Percentiles rank a stretch among this genome's conserved stretches.
phyloP scores from a whole-genome alignment of 2,888 invertebrate genomes.

The Gastrophysa polygoni region DNA sequence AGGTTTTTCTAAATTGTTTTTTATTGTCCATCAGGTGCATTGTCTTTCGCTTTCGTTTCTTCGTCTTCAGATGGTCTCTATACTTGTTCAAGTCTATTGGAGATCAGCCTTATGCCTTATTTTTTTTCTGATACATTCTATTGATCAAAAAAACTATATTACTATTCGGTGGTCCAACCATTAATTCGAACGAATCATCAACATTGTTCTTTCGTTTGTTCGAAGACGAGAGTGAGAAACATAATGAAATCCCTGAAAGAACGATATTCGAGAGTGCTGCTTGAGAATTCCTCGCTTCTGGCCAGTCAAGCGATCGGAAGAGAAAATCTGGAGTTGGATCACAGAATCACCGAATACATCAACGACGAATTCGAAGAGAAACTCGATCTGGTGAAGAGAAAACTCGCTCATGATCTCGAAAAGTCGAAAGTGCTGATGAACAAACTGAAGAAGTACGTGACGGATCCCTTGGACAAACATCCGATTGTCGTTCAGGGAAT shows the following conservation, averaged over 20 bases:
- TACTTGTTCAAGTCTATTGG: too few species aligned
- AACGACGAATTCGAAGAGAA: constrained; percentile 65
- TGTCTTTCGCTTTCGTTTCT: too few species aligned
- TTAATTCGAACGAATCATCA: too few species aligned
- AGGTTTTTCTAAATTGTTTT: too few species aligned
- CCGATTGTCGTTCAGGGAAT: constrained; percentile 67
- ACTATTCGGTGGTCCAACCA: too few species aligned
- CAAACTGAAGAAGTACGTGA: constrained; percentile 41
- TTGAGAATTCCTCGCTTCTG: constrained; percentile 64
- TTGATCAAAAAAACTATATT: too few species aligned
- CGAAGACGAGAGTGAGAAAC: constrained; percentile 50
- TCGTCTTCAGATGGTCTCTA: too few species aligned
- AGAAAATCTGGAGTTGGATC: constrained; percentile 71
- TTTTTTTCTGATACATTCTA: too few species aligned
- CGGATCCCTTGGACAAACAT: constrained; percentile 69
- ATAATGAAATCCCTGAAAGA: constrained; percentile 63
- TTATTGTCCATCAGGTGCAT: too few species aligned
- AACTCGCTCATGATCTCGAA: constrained; percentile 72
- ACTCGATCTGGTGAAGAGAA: constrained; percentile 67
- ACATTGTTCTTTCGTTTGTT: too few species aligned
- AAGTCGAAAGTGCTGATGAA: constrained; percentile 66
- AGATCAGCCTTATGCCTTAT: too few species aligned
- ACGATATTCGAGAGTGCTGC: constrained; percentile 51
- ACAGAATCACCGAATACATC: constrained; percentile 68
- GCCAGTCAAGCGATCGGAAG: constrained; percentile 64